Evolutionary conservation across 2,888 invertebrate genomes (phyloP).

Genomic region (Thecophora atra): DNA sequence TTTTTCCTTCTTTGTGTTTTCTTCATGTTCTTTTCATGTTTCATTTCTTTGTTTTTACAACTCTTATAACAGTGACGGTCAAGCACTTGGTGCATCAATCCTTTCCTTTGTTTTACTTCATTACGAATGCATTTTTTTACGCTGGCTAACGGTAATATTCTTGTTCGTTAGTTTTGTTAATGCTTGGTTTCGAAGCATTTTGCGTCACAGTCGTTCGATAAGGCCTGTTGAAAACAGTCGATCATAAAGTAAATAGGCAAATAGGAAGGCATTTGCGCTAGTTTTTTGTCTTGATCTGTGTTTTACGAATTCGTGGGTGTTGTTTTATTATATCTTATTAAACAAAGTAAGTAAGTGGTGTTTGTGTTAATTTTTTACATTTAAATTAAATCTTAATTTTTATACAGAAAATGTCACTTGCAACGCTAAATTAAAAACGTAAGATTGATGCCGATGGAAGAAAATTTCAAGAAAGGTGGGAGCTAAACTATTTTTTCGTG

Average conservation of each 20-base stretch:
- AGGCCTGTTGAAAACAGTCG: neutral
- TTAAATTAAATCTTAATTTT: neutral
- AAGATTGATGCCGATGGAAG: neutral
- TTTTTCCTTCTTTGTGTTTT: neutral
- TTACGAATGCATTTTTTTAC: slow-evolving; percentile 1
- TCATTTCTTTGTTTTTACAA: slow-evolving; percentile 1
- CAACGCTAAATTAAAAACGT: neutral
- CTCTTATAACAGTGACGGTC: slow-evolving; percentile 1
- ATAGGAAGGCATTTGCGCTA: slow-evolving; percentile 1
- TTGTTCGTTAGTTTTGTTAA: slow-evolving; percentile 1
- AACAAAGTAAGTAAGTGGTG: slow-evolving; percentile 1
- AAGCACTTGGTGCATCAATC: neutral
- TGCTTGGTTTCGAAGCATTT: slow-evolving; percentile 1
- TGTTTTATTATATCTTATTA: neutral
- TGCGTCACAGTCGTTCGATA: neutral
- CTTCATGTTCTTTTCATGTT: neutral
- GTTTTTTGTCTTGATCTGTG: neutral
- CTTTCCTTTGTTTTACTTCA: slow-evolving; percentile 1
- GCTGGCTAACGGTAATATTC: slow-evolving; percentile 1
- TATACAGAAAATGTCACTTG: slow-evolving; percentile 1
- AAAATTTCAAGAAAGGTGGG: slow-evolving; percentile 1
- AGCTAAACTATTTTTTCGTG: neutral
- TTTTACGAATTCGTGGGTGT: neutral
- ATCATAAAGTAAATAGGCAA: neutral
- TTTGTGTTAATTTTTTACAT: slow-evolving; percentile 1